These are phyloP conservation scores for Mythimna pallens DNA, from an alignment of 2,888 invertebrate species.

Conservation along the genomic window DNA sequence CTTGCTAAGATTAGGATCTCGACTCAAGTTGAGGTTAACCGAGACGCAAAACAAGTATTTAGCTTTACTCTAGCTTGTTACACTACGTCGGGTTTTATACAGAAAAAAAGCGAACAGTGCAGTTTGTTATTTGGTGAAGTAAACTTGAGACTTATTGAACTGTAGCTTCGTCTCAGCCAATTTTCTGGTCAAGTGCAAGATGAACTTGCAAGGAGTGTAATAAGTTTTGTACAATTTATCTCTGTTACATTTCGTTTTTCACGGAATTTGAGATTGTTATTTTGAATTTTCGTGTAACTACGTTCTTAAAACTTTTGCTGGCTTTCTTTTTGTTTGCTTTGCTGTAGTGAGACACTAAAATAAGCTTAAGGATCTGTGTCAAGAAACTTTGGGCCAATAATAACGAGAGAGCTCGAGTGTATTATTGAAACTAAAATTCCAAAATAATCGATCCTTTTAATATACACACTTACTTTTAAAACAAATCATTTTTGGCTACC, in stretches of 20 bases:
- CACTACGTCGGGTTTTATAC: slow-evolving; percentile 28
- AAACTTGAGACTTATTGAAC: slow-evolving; percentile 54
- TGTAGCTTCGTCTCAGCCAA: slow-evolving; percentile 36
- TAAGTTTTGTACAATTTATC: slow-evolving; percentile 40
- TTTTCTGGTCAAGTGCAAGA: slow-evolving; percentile 52
- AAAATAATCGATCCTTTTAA: neutral
- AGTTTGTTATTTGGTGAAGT: slow-evolving; percentile 43
- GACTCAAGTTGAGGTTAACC: slow-evolving; percentile 33
- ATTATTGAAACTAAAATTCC: neutral
- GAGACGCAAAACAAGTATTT: slow-evolving; percentile 41
- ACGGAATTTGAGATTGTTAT: slow-evolving; percentile 7
- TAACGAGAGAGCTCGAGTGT: neutral
- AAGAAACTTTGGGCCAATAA: neutral
- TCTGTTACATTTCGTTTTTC: slow-evolving; percentile 14
- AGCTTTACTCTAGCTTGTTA: slow-evolving; percentile 34
- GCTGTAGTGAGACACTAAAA: no score
- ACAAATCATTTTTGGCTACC: no score
- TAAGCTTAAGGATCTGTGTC: neutral
- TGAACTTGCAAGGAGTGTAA: slow-evolving; percentile 16
- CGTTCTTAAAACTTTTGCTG: neutral
- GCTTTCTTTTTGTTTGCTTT: neutral
- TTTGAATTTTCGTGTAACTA: slow-evolving; percentile 12
- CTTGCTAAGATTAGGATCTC: slow-evolving; percentile 41
- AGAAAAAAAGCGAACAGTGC: slow-evolving; percentile 33
- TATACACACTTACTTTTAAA: no score